These are phyloP conservation scores for Phocoena sinus DNA, from an alignment of 2,113 vertebrate species.

Conservation along the genomic window DNA sequence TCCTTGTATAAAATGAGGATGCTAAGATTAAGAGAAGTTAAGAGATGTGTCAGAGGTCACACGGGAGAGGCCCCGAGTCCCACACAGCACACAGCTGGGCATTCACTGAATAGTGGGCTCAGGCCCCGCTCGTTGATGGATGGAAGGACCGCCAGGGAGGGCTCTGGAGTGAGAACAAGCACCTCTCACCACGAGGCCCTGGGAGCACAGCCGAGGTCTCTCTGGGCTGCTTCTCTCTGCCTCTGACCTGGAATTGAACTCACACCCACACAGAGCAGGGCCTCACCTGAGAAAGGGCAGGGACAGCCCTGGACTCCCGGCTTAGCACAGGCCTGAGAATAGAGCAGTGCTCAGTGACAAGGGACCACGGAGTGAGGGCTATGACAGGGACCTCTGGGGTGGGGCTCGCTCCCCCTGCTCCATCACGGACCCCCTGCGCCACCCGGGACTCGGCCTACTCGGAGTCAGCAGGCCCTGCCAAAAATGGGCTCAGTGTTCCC, in stretches of 20 bases:
- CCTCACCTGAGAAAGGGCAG: background rate
- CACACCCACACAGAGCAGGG: background rate
- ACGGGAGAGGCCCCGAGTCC: background rate
- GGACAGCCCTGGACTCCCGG: background rate
- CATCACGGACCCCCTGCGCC: background rate
- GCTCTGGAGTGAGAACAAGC: background rate
- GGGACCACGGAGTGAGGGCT: background rate
- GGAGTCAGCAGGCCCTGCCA: background rate
- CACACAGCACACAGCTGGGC: background rate
- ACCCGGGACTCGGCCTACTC: background rate
- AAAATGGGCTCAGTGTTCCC: background rate
- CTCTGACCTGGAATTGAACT: background rate
- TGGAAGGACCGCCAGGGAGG: background rate
- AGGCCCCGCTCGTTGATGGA: background rate
- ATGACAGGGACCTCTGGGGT: background rate
- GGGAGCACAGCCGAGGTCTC: background rate
- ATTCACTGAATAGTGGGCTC: background rate
- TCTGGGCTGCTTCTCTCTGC: background rate
- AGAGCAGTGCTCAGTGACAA: background rate
- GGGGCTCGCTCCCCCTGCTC: background rate
- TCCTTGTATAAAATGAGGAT: background rate
- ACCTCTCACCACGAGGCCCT: background rate
- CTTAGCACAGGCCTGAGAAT: background rate
- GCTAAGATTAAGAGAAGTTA: background rate
- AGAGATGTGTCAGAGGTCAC: background rate